phyloP scores from a whole-genome alignment of 2,113 vertebrate genomes.

The Seriola rivoliana region DNA sequence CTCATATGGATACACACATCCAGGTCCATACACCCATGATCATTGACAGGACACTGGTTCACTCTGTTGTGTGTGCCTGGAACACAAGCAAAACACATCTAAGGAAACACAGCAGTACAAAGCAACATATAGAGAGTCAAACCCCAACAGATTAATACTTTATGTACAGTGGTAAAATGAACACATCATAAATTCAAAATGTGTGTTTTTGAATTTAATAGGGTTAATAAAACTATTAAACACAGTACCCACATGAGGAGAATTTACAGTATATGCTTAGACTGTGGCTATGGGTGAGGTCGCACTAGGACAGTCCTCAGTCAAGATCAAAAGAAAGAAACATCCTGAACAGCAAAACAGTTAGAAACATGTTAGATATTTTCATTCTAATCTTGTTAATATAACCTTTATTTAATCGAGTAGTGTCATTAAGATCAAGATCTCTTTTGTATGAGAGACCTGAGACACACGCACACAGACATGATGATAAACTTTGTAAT shows the following conservation, averaged over 20 bases:
- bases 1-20: slow-evolving; percentile 94
- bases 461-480: too few species aligned
- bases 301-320: neutral
- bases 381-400: neutral
- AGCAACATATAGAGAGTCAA: neutral
- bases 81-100: slow-evolving; percentile 50
- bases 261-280: neutral
- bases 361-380: neutral
- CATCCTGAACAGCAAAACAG: neutral
- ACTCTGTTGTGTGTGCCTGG: slow-evolving; percentile 92
- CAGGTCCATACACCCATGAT: slow-evolving; percentile 92
- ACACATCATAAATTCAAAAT: too few species aligned
- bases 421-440: neutral
- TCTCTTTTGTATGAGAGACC: neutral
- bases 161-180: too few species aligned
- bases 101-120: neutral
- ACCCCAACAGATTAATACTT: neutral
- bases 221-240: too few species aligned
- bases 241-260: neutral
- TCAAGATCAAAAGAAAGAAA: neutral
- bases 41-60: slow-evolving; percentile 93
- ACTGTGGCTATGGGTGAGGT: neutral
- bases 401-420: neutral
- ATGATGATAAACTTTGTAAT: too few species aligned
- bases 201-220: too few species aligned